These are phyloP conservation scores for Podotricha telesiphe DNA, from an alignment of 2,888 invertebrate species.

Conservation along the genomic window DNA sequence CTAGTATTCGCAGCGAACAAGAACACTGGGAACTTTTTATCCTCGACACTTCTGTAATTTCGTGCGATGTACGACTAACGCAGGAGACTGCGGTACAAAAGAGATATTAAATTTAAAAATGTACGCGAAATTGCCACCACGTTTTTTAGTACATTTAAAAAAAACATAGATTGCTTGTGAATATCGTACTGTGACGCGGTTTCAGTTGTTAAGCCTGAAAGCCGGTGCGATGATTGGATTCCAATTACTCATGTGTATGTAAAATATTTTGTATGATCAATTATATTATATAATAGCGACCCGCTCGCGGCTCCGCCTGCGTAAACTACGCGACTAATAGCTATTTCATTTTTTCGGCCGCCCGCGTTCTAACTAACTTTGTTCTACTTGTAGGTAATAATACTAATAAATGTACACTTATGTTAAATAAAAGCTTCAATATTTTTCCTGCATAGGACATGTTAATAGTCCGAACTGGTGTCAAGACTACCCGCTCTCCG, in stretches of 20 bases:
- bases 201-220: constrained; percentile 33
- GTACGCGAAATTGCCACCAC: constrained; percentile 51
- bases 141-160: constrained; percentile 38
- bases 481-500: too few species aligned
- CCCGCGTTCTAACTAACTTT: too few species aligned
- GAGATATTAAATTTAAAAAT: constrained; percentile 79
- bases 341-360: too few species aligned
- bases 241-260: neutral
- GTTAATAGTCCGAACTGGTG: too few species aligned
- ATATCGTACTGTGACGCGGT: constrained; percentile 30
- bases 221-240: constrained; percentile 33
- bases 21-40: constrained; percentile 36
- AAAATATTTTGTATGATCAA: neutral
- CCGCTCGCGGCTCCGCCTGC: too few species aligned
- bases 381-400: too few species aligned
- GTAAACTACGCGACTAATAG: too few species aligned
- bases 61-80: constrained; percentile 50
- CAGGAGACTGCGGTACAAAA: constrained; percentile 62
- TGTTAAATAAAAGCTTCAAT: too few species aligned
- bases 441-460: too few species aligned
- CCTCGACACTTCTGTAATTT: constrained; percentile 61
- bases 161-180: constrained; percentile 41
- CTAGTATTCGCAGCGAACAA: constrained; percentile 8
- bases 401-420: too few species aligned
- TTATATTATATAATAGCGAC: too few species aligned